Base-by-base conservation (phyloP, 2,797 vertebrate genomes). In the Schizopygopsis malacanthus region DNA sequence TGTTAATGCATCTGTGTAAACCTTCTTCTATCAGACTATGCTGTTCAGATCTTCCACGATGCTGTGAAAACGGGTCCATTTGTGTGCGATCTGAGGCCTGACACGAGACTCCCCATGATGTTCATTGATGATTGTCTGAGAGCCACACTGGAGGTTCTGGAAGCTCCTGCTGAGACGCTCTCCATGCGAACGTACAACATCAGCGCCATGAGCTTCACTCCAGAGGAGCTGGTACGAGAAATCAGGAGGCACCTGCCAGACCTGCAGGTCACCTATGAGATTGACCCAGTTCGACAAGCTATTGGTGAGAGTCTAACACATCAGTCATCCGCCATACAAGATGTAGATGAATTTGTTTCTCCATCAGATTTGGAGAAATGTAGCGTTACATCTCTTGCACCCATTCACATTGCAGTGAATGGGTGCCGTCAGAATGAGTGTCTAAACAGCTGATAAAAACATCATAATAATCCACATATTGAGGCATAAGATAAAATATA, bases 161-260 rank as follows among this genome's bases (percentile, higher is more conserved):
- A 98, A 88, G 96, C 96, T 0, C 97, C 98, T 0, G 91, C 93
- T 0, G 95, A 97, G 79, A 85, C 91, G 0, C 95, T 99, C 43
- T 96, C 91, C 92, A 97, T 98, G 97, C 95, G 97, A 89, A 98
- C 97, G 0, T 98, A 98, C 94, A 99, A 99, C 91, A 96, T 99
- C 92, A 96, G 93, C 0, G 97, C 97, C 90, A 96, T 98, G 97
- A 99, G 97, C 92, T 99, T 99, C 90, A 96, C 94, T 41, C 97
- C 98, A 0, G 94, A 97, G 79, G 98, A 99, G 79, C 95, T 99
- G 90, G 93, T 92, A 0, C 95, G 91, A 85, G 97, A 98, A 85
- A 92, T 99, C 69, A 95, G 94, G 92, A 99, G 97, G 83, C 97
- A 98, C 2, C 85, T 98, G 81, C 96, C 98, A 0, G 96, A 97